Conservation (phyloP, 2,113 vertebrate genomes). For the Toxotes chatareus region DNA sequence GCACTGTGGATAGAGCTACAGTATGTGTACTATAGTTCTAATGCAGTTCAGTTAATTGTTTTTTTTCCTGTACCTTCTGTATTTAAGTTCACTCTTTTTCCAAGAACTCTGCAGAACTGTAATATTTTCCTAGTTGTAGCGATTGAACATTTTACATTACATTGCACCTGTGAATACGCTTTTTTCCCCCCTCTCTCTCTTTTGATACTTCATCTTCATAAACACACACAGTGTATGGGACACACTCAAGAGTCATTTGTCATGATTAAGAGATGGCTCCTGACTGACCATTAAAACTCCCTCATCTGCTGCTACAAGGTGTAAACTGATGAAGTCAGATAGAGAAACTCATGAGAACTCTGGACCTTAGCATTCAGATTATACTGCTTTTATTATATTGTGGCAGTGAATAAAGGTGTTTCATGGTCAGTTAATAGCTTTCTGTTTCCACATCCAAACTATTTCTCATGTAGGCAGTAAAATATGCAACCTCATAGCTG, state of each 20-base stretch:
- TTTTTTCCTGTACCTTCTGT: neutral
- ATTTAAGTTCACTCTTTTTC: neutral
- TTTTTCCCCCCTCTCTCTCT: neutral
- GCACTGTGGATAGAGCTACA: neutral
- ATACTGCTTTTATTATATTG: constrained; percentile 2
- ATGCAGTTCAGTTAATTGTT: neutral
- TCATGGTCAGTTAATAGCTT: constrained; percentile 20
- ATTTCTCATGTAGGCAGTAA: constrained; percentile 5
- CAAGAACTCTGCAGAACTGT: neutral
- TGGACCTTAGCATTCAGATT: constrained; percentile 9
- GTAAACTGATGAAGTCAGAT: neutral
- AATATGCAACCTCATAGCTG: constrained; percentile 11
- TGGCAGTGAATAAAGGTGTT: constrained; percentile 31
- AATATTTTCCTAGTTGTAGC: neutral
- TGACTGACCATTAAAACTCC: constrained; percentile 12
- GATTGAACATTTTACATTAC: neutral
- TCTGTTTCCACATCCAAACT: constrained; percentile 9
- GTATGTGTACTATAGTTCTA: neutral
- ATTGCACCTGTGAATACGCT: neutral
- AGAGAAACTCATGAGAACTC: neutral
- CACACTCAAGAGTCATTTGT: neutral
- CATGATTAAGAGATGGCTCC: constrained; percentile 8
- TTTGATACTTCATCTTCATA: neutral
- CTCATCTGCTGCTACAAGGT: neutral
- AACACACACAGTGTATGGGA: neutral